Evolutionary conservation across 2,888 invertebrate genomes (phyloP), one percentile per base, ranked within the genome.

Genomic region (Formica aserva): DNA sequence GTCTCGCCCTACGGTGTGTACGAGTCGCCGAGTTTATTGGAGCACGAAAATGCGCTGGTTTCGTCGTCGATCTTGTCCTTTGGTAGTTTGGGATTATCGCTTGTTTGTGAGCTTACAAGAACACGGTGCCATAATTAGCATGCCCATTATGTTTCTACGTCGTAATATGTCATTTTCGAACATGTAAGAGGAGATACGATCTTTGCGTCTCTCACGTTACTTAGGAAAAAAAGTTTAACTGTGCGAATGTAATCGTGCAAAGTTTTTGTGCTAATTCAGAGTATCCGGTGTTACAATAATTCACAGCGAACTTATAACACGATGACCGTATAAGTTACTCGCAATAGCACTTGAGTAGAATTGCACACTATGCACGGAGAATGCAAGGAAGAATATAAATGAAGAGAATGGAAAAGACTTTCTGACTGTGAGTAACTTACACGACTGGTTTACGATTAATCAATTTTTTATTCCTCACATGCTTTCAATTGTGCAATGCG

Each of bases 11-110:
- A 60, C 41, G 45, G 69, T 62, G 67, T 45, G 29, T 45, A 45
- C 72, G 67, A 78, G 45, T 57, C 71, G 71, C 15, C 55, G 35
- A 75, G 78, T 84, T 91, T 87, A 91, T 86, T 87, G 88, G 91
- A 85, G 88, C 89, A 85, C 78, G 85, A 86, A 86, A 87, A 91
- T 84, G 78, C 76, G 82, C 80, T 77, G 65, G 80, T 57, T 84
- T 85, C 80, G 77, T 85, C 82, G 77, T 71, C 78, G 74, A 66
- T 72, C 83, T 57, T 71, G 63, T 69, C 35, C 72, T 75, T 81
- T 35, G 29, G 26, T 72, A 57, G 41, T 62, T 38, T 26, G 60
- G 11, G 29, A 78, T 78, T 13, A 45, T 45, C 69, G n/a, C 55
- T 55, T 38, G 60, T 35, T 22, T 48, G 13, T 22, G 32, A 71